Evolutionary conservation across 2,113 vertebrate genomes (phyloP), one percentile per base, ranked within the genome.

Genomic region (Mus pahari): DNA sequence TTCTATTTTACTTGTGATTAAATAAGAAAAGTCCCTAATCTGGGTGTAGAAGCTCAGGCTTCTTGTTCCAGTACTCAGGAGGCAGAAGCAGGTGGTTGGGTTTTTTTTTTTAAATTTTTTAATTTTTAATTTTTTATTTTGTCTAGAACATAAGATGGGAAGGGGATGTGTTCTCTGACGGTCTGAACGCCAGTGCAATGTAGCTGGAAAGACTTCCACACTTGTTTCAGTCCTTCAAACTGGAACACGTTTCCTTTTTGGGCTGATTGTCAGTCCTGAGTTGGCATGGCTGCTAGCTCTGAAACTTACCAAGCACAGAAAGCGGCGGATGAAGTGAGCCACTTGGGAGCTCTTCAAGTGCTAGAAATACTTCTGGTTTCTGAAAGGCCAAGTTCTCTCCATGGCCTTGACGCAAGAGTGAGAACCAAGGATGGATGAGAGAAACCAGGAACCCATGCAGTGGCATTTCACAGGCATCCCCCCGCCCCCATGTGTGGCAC

Each of bases 271-370:
- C 93, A 99, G 97, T 75, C 99, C 99, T 99, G 98, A 99, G 77
- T 99, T 99, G 90, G 99, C 99, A 4, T 78, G 99, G 98, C 98
- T 99, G 97, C 99, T 98, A 36, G 99, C 99, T 74, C 99, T 99
- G 97, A 99, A 99, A 92, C 99, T 99, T 83, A 99, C 99, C 68
- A 99, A 99, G 98, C 36, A n/a, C 36, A n/a, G 99, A 97, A 36
- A 48, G 99, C 83, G 99, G 98, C 50, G 98, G 98, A 92, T 99
- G 99, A 96, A 99, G 99, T 97, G 99, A 28, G 99, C 98, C 62
- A 99, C 98, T 98, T 99, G 99, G 97, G 99, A 99, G 0, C 98
- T 98, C 91, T 99, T 99, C 97, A 99, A 99, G 96, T 99, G 99
- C 97, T 99, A 99, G 98, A 99, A 64, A 99, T 99, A 89, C 96